Evolutionary conservation across 2,797 vertebrate genomes (phyloP).

Genomic region (Sebastolobus altivelis): DNA sequence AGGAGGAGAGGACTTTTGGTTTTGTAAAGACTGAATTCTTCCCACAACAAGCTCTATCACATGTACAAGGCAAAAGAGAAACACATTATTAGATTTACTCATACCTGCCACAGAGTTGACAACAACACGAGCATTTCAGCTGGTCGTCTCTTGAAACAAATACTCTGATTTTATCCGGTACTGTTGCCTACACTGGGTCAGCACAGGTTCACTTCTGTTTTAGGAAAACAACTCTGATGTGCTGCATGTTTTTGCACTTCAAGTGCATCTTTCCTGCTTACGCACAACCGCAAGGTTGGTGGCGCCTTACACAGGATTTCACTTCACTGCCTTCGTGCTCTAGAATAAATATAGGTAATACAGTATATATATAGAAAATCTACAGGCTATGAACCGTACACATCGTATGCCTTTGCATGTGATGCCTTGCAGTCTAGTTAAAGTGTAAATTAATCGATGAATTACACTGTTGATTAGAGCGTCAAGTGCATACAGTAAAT

Average conservation of each 20-base stretch:
- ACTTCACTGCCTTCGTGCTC: neutral
- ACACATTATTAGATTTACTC: conserved; percentile 20
- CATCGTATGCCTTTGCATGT: neutral
- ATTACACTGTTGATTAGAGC: neutral
- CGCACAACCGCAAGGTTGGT: neutral
- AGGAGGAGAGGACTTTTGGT: neutral
- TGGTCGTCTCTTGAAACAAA: conserved; percentile 24
- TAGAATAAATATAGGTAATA: conserved; percentile 8
- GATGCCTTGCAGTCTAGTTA: neutral
- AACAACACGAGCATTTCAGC: conserved; percentile 15
- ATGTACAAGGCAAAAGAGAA: conserved; percentile 26
- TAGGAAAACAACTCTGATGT: conserved; percentile 34
- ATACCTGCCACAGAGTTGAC: conserved; percentile 14
- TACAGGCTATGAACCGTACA: neutral
- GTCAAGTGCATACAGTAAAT: neutral
- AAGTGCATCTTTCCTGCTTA: neutral
- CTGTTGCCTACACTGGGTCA: conserved; percentile 36
- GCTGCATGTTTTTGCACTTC: conserved; percentile 18
- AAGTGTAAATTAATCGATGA: neutral
- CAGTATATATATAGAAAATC: neutral
- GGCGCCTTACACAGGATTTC: conserved; percentile 4
- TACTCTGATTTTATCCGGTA: conserved; percentile 28
- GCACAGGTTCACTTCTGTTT: conserved; percentile 22
- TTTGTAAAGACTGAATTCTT: conserved; percentile 22
- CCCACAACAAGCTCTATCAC: neutral